Evolutionary conservation across 2,113 vertebrate genomes (phyloP).

Genomic region (Mystacornis crossleyi): DNA sequence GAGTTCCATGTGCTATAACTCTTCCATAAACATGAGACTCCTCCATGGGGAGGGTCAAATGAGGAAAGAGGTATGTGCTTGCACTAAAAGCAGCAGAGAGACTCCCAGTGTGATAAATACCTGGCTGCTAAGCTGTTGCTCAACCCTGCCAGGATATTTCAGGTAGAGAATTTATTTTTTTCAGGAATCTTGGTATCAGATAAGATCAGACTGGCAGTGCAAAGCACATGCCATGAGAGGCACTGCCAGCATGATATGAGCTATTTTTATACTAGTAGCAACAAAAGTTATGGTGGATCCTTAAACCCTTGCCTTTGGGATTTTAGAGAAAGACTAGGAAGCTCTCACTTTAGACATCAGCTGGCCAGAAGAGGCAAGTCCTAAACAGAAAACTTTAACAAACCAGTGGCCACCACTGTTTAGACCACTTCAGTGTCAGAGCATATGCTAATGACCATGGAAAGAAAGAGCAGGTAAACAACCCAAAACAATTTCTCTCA

Average conservation of each 20-base stretch:
- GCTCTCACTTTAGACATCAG: not conserved
- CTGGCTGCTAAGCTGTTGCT: not conserved
- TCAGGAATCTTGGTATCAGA: not conserved
- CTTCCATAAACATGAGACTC: not conserved
- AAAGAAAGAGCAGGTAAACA: not conserved
- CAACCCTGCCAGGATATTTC: not conserved
- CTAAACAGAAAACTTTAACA: not conserved
- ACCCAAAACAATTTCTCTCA: not conserved
- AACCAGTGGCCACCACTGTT: not conserved
- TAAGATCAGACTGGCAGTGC: not conserved
- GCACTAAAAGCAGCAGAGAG: not conserved
- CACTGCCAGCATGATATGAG: not conserved
- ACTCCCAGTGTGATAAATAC: not conserved
- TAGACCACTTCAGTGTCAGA: not conserved
- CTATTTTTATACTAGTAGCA: not conserved
- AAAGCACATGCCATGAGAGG: not conserved
- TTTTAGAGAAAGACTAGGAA: not conserved
- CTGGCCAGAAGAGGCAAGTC: not conserved
- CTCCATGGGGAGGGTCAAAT: not conserved
- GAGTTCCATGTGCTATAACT: accelerated
- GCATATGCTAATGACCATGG: not conserved
- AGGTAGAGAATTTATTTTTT: not conserved
- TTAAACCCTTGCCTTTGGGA: not conserved
- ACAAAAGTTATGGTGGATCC: not conserved
- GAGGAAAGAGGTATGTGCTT: not conserved